Evolutionary conservation across 2,113 vertebrate genomes (phyloP).

Genomic region (Osmerus eperlanus): DNA sequence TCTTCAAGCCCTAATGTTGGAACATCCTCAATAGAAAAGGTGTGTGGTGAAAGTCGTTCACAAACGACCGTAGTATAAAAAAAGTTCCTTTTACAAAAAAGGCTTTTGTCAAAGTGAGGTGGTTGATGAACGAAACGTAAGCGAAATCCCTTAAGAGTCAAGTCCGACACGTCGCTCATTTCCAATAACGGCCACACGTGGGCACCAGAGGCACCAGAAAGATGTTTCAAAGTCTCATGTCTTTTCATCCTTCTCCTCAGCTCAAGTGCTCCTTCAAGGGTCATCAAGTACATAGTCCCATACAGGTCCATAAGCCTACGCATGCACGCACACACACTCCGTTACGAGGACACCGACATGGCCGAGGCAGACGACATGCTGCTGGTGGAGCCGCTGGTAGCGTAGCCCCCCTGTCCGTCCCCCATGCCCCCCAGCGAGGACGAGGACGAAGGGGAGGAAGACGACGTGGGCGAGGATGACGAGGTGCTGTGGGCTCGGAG

Average conservation of each 20-base stretch:
- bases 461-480: slow-evolving; percentile 80
- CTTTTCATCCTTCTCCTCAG: neutral
- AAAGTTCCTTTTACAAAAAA: slow-evolving; percentile 62
- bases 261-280: neutral
- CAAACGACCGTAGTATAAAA: slow-evolving; percentile 59
- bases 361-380: slow-evolving; percentile 71
- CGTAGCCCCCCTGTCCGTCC: slow-evolving; percentile 79
- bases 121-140: neutral
- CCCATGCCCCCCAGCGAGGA: slow-evolving; percentile 73
- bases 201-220: slow-evolving; percentile 34
- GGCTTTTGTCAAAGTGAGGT: slow-evolving; percentile 23
- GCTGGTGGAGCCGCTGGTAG: slow-evolving; percentile 79
- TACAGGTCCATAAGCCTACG: slow-evolving; percentile 50
- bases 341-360: slow-evolving; percentile 85
- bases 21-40: slow-evolving; percentile 10
- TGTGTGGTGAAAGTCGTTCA: slow-evolving; percentile 12
- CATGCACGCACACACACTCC: slow-evolving; percentile 17
- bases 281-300: slow-evolving; percentile 16
- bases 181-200: slow-evolving; percentile 68
- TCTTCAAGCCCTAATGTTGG: slow-evolving; percentile 62
- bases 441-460: slow-evolving; percentile 57
- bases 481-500: slow-evolving; percentile 83
- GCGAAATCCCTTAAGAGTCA: neutral
- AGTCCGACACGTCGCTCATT: neutral
- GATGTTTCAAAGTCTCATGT: slow-evolving; percentile 4